Conservation (phyloP, 2,888 invertebrate genomes). For the Camponotus fellah region DNA sequence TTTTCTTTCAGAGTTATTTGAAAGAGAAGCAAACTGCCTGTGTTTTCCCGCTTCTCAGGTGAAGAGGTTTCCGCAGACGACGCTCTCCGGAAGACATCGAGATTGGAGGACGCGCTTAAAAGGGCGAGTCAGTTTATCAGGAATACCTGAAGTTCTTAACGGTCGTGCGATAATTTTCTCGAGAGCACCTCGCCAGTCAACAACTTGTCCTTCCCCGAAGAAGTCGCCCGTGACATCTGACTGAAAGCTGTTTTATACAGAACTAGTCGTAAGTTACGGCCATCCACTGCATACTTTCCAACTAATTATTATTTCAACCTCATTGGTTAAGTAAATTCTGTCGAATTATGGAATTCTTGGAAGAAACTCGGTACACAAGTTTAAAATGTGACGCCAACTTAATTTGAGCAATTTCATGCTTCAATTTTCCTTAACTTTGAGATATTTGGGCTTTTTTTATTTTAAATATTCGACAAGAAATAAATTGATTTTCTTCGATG, state of each 20-base stretch:
- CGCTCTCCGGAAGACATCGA: constrained; percentile 4
- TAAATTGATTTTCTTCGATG: neutral
- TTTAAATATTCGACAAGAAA: too few relatives aligned
- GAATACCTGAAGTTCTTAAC: constrained; percentile 42
- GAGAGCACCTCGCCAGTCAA: neutral
- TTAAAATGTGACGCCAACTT: neutral
- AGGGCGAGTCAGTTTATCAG: constrained; percentile 36
- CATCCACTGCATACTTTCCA: neutral
- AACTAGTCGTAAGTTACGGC: constrained; percentile 14
- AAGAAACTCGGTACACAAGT: neutral
- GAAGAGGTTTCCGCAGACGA: constrained; percentile 29
- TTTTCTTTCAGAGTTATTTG: neutral
- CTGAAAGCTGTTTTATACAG: neutral
- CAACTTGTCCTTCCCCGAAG: neutral
- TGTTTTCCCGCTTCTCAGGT: constrained; percentile 23
- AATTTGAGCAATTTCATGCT: constrained; percentile 23
- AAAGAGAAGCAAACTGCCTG: constrained; percentile 26
- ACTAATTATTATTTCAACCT: constrained; percentile 20
- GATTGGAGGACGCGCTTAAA: constrained; percentile 27
- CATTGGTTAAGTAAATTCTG: neutral
- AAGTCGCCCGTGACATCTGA: neutral
- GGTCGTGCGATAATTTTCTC: constrained; percentile 21
- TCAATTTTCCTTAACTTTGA: neutral
- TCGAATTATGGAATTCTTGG: neutral
- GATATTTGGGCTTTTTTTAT: neutral